These are phyloP conservation scores for Andrena chrysosceles DNA, from an alignment of 2,888 invertebrate species.

Conservation along the genomic window DNA sequence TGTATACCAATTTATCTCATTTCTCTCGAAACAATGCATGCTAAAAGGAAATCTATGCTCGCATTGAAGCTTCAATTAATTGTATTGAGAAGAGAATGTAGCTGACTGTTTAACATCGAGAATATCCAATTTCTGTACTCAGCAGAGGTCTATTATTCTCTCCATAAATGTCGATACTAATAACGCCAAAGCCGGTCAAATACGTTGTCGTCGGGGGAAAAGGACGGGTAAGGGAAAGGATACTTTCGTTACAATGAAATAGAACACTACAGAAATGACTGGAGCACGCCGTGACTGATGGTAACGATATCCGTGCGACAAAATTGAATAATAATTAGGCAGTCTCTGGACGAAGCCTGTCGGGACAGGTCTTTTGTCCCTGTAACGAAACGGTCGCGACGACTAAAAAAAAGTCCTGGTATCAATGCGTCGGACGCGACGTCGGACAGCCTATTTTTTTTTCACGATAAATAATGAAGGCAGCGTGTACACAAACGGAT, in stretches of 20 bases:
- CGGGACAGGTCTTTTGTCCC: slow-evolving; percentile 7
- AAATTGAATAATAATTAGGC: slow-evolving; percentile 53
- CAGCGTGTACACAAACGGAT: slow-evolving; percentile 15
- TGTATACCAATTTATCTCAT: neutral
- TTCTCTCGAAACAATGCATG: neutral
- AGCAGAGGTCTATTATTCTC: neutral
- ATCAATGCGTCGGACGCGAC: neutral
- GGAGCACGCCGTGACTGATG: slow-evolving; percentile 29
- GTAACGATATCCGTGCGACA: slow-evolving; percentile 40
- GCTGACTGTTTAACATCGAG: too few relatives aligned
- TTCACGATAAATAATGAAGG: slow-evolving; percentile 7
- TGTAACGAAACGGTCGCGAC: slow-evolving; percentile 1
- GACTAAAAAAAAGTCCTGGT: slow-evolving; percentile 1
- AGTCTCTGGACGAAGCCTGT: slow-evolving; percentile 6
- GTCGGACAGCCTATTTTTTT: neutral
- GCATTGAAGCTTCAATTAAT: too few relatives aligned
- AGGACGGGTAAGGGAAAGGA: neutral
- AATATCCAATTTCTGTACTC: too few relatives aligned
- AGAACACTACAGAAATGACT: slow-evolving; percentile 2
- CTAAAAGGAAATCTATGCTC: neutral
- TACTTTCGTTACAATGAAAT: slow-evolving; percentile 14
- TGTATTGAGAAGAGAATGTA: too few relatives aligned
- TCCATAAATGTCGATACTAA: slow-evolving; percentile 15
- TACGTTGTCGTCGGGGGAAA: neutral
- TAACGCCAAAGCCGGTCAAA: neutral